A percentile compares a stretch with the other conserved stretches of the same genome.
phyloP scores from a whole-genome alignment of 2,888 invertebrate species.

The Lomographa bimaculata region DNA sequence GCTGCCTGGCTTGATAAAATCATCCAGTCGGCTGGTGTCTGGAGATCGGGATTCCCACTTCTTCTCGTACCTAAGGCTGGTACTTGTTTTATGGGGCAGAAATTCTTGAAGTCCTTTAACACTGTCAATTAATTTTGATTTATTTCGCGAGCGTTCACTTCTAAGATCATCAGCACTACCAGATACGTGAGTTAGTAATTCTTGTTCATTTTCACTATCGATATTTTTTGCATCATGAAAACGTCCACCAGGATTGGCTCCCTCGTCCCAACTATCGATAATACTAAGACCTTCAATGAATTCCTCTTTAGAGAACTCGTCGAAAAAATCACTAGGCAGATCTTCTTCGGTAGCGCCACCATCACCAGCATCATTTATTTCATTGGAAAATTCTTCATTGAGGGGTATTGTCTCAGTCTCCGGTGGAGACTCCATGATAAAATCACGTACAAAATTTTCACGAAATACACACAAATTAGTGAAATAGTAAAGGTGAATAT shows the following conservation, averaged over 20 bases:
- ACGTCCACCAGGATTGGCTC: too few relatives aligned
- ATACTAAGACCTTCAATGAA: conserved; percentile 77
- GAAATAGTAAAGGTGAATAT: too few relatives aligned
- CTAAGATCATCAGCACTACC: conserved; percentile 20
- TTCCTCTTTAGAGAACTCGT: conserved; percentile 72
- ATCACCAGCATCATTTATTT: conserved; percentile 45
- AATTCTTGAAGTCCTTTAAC: conserved; percentile 53
- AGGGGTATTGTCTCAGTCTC: too few relatives aligned
- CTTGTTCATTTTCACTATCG: too few relatives aligned
- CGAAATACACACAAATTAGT: too few relatives aligned
- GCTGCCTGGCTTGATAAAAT: conserved; percentile 69
- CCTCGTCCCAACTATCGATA: conserved; percentile 72
- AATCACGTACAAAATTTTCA: too few relatives aligned
- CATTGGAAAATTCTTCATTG: too few relatives aligned
- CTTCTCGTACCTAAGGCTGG: conserved; percentile 24
- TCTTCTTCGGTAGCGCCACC: conserved; percentile 49
- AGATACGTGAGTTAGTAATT: too few relatives aligned
- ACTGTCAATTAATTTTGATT: conserved; percentile 47
- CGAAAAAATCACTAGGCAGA: conserved; percentile 77
- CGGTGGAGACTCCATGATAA: too few relatives aligned
- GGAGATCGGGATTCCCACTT: conserved; percentile 28
- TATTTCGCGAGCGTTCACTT: conserved; percentile 39
- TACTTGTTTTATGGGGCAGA: not conserved
- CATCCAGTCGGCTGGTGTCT: conserved; percentile 47
- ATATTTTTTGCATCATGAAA: too few relatives aligned